Base-by-base conservation (phyloP, 2,888 invertebrate genomes). In the Lissonota sp. region DNA sequence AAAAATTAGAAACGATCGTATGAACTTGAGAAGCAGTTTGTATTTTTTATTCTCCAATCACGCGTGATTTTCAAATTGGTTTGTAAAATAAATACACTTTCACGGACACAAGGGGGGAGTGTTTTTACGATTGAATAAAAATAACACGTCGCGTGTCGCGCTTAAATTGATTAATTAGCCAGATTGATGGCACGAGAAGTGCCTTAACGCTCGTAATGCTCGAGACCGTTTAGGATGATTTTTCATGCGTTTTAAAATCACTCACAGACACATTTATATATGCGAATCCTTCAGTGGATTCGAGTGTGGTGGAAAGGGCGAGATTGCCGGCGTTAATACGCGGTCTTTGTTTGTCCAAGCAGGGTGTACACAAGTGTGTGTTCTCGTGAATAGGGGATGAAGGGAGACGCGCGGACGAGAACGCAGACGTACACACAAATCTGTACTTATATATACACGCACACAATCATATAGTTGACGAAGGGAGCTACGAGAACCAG, bases 291-390 rank as follows among this genome's bases (percentile, higher is more conserved):
- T 64, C 49, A 46, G n/a, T 26, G 44, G 57, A 73, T 81, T 69
- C 12, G 64, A 74, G 49, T 60, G 58, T 53, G 53, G 26, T 39
- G 12, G 57, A 76, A 42, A 64, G 7, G 63, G n/a, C n/a, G n/a
- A 66, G 46, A 74, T 78, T 74, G 49, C 70, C 58, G 26, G 26
- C 57, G 62, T 66, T 71, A 75, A 74, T 78, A 67, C 64, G 74
- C 16, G 53, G 70, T 46, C 58, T 26, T 26, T 83, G 75, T 79
- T 79, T 79, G 81, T 72, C 53, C 71, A 79, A 81, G 49, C 62
- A 60, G 57, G 66, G 40, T 57, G 26, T 26, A 26, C 66, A 60
- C 44, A 69, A 69, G 72, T 73, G 62, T 26, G 26, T 53, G 80
- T 73, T 58, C 64, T 26, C 63, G 49, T 44, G 44, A 55, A 39